Evolutionary conservation across 2,797 vertebrate genomes (phyloP).

Genomic region (Thripadectes ignobilis): DNA sequence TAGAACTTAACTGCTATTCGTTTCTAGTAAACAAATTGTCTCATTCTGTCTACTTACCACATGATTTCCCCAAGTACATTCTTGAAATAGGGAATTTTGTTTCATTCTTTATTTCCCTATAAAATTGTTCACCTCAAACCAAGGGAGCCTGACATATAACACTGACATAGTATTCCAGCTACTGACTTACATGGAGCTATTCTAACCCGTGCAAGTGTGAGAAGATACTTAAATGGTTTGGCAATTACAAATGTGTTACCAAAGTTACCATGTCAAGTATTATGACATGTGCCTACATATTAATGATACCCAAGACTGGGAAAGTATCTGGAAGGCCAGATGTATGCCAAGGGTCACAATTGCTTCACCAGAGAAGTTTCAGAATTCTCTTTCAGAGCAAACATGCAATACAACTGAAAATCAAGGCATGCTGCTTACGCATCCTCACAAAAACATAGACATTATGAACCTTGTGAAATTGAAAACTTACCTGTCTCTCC

Average conservation of each 20-base stretch:
- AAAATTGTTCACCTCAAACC: neutral
- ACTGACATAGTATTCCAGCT: neutral
- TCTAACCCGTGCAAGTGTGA: neutral
- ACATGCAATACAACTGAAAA: neutral
- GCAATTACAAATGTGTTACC: neutral
- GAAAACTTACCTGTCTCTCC: slow-evolving; percentile 91
- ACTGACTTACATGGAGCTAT: neutral
- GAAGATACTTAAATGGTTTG: neutral
- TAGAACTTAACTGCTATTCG: neutral
- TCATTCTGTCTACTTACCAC: neutral
- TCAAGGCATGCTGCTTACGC: neutral
- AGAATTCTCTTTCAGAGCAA: neutral
- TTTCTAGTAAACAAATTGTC: neutral
- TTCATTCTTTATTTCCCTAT: neutral
- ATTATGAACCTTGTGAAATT: neutral
- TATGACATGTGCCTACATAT: neutral
- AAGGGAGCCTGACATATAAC: neutral
- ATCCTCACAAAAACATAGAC: neutral
- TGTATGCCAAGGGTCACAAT: neutral
- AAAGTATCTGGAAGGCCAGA: neutral
- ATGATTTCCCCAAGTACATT: neutral
- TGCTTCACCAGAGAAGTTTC: neutral
- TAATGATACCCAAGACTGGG: neutral
- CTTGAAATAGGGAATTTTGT: neutral
- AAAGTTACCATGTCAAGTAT: accelerated